Evolutionary conservation across 1,140 invertebrate species (phyloP).

Genomic region (Chlorops oryzae): DNA sequence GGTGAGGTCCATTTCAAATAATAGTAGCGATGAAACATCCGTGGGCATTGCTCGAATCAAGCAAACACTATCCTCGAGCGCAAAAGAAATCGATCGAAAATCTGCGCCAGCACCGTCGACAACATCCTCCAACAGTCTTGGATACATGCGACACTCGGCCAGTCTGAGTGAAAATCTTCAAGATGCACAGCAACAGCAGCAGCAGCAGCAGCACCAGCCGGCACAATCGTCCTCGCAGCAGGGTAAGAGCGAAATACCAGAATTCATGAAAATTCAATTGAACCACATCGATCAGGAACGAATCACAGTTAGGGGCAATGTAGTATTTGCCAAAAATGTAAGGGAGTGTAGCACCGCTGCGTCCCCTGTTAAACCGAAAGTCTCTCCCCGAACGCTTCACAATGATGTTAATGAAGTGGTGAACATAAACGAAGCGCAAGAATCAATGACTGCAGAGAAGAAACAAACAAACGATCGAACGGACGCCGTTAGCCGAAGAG

Average conservation of each 20-base stretch:
- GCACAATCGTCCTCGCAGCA: conserved; percentile 12
- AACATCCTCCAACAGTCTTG: conserved; percentile 14
- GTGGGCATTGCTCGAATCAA: no score
- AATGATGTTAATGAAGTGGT: conserved; percentile 2
- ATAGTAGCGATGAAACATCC: no score
- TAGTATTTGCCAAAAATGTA: conserved; percentile 54
- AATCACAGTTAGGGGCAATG: conserved; percentile 50
- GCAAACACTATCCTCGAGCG: no score
- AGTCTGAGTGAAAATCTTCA: background rate
- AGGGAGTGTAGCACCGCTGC: conserved; percentile 29
- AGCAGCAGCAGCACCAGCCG: conserved; percentile 13
- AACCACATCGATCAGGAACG: conserved; percentile 56
- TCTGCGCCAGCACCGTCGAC: conserved; percentile 21
- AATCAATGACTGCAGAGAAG: conserved; percentile 47
- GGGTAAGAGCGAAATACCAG: conserved; percentile 50
- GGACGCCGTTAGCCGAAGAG: conserved; percentile 23
- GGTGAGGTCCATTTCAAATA: no score
- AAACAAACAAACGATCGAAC: conserved; percentile 19
- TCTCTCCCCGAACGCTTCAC: no score
- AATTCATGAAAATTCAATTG: conserved; percentile 64
- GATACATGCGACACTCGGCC: background rate
- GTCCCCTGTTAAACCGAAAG: no score
- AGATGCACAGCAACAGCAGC: conserved; percentile 10
- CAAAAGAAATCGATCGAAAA: conserved; percentile 9
- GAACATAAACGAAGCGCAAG: conserved; percentile 39